Conservation (phyloP, 2,888 invertebrate genomes). For the Morpho deidamia region DNA sequence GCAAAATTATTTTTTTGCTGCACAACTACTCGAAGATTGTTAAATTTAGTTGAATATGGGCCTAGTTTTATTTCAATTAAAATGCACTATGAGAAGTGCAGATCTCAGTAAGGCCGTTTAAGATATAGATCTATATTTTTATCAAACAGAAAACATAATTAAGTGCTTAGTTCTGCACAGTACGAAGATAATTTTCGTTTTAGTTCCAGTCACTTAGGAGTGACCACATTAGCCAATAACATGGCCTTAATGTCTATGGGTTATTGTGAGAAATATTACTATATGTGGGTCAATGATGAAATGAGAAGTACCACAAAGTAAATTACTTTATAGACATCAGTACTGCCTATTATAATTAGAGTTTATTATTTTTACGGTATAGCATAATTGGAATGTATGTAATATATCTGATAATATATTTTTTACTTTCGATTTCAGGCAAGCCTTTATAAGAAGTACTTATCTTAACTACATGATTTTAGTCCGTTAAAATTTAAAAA, state of each 20-base stretch:
- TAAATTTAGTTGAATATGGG: background rate
- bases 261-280: conserved; percentile 25
- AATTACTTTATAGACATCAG: background rate
- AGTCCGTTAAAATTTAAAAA: too few relatives aligned
- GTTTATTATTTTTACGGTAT: background rate
- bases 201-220: conserved; percentile 43
- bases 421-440: too few relatives aligned
- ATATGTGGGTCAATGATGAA: conserved; percentile 11
- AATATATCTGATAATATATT: too few relatives aligned
- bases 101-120: background rate
- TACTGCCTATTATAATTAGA: background rate
- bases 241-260: conserved; percentile 42
- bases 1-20: too few relatives aligned
- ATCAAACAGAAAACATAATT: background rate
- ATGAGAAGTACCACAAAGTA: background rate
- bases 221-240: conserved; percentile 44
- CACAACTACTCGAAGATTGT: too few relatives aligned
- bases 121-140: background rate
- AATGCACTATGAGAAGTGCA: conserved; percentile 1
- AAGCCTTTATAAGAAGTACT: too few relatives aligned
- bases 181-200: conserved; percentile 35
- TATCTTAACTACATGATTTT: too few relatives aligned
- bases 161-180: background rate
- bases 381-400: too few relatives aligned
- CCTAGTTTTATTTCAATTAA: conserved; percentile 5